Evolutionary conservation across 2,888 invertebrate species (phyloP), one percentile per base, ranked within the genome.

Genomic region (Thymelicus lineola): DNA sequence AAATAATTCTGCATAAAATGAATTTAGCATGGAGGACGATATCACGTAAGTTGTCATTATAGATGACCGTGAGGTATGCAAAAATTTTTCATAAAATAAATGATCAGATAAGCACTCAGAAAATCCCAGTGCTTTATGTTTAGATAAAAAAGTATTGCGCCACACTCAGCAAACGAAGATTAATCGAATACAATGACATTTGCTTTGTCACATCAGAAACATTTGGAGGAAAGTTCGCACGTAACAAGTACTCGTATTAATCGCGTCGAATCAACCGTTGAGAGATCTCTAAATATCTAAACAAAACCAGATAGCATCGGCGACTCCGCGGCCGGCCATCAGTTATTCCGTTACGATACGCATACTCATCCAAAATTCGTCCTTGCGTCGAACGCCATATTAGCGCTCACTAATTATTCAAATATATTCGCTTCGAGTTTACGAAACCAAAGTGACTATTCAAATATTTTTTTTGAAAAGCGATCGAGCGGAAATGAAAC

Each of bases 361-460:
- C 71, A 91, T 89, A 48, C 80, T 80, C 71, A 91, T 90, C 89
- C 89, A 86, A 91, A 90, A 86, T 85, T 89, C 90, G 92, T 90
- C 91, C 91, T 91, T 91, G 91, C 84, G 71, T 77, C 80, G 80
- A 75, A 76, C 83, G 80, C 84, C 86, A 80, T 79, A 80, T 84
- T 86, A 84, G 82, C 79, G 78, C 78, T 78, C 77, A 78, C 80
- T 90, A 88, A 91, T 91, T 89, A 87, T 92, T 90, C 83, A 86
- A 91, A 91, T 90, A 77, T 89, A 91, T 91, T 87, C 90, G 81
- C 79, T 75, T 76, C 79, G 82, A 78, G 84, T 82, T 85, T 86
- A 86, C 87, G 73, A 75, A 88, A 89, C 88, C 86, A 80, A 85
- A 78, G 76, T 75, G 80, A 84, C 80, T 85, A 84, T 86, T 86